Evolutionary conservation across 2,113 vertebrate species (phyloP), one percentile per base, ranked within the genome.

Genomic region (Semicossyphus pulcher): DNA sequence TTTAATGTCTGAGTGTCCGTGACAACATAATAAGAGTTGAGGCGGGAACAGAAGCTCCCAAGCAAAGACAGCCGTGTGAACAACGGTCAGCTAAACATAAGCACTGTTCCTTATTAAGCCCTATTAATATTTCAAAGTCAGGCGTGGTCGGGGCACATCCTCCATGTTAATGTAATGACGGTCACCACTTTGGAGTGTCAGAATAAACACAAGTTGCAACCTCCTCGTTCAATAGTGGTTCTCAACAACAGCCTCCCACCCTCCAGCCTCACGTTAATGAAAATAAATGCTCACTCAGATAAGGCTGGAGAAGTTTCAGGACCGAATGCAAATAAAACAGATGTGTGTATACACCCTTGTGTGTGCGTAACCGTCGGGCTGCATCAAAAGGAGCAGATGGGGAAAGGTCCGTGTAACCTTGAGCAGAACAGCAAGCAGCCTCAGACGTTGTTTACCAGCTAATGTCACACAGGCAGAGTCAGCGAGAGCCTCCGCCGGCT

Each of bases 381-480:
- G 15, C n/a, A 16, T 63, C 39, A n/a, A 26, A 20, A 42, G 44
- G 12, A 49, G 36, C 81, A 79, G 66, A 81, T 41, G 62, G 71
- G 63, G 32, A 31, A 73, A 77, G 52, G 56, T 76, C 61, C 51
- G 0, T 0, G 16, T 72, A 80, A 75, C 78, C 85, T 82, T 78
- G 76, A 80, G 41, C 47, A 60, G 2, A 42, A 37, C 58, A 10
- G 47, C 25, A 21, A 44, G 71, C 16, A 57, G 23, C 20, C 32
- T 80, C 25, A 48, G 72, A 34, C 60, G 56, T 67, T 4, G 71
- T 49, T 61, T 68, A 72, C 29, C 42, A 14, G 49, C 36, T 76
- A 41, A 39, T 49, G 60, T 62, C 58, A 57, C 28, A 72, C 2
- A 41, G 39, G n/a, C 15, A 3, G 18, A 37, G 37, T 59, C 65